phyloP scores from a whole-genome alignment of 2,113 vertebrate genomes.

The Thinocorus orbignyianus region DNA sequence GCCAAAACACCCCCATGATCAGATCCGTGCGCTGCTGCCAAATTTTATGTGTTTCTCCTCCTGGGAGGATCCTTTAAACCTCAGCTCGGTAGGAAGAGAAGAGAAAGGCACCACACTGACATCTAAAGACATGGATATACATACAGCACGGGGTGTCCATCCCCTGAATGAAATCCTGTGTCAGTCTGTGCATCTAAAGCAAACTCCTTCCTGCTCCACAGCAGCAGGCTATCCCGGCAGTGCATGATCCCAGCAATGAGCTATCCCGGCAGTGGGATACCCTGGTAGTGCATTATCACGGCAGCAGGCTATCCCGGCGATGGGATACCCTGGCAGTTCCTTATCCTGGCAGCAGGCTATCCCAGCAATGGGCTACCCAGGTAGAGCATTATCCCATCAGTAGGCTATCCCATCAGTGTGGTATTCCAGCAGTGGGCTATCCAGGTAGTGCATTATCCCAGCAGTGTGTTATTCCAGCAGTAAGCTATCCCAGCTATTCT shows the following conservation, averaged over 20 bases:
- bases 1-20: not conserved
- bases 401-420: not conserved
- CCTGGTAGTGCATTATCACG: not conserved
- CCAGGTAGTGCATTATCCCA: no score
- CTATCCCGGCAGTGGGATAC: not conserved
- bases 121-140: not conserved
- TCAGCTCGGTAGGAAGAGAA: not conserved
- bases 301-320: fast-evolving
- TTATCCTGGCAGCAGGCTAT: no score
- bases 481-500: not conserved
- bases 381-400: not conserved
- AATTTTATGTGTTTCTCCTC: not conserved
- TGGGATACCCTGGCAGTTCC: no score
- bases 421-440: not conserved
- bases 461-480: no score
- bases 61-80: not conserved
- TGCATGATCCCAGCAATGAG: not conserved
- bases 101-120: constrained; percentile 7
- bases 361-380: not conserved
- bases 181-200: not conserved
- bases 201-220: not conserved
- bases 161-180: fast-evolving
- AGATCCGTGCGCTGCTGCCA: not conserved
- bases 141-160: not conserved
- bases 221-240: no score